phyloP scores from a whole-genome alignment of 2,113 vertebrate species.

The Peucedramus taeniatus region DNA sequence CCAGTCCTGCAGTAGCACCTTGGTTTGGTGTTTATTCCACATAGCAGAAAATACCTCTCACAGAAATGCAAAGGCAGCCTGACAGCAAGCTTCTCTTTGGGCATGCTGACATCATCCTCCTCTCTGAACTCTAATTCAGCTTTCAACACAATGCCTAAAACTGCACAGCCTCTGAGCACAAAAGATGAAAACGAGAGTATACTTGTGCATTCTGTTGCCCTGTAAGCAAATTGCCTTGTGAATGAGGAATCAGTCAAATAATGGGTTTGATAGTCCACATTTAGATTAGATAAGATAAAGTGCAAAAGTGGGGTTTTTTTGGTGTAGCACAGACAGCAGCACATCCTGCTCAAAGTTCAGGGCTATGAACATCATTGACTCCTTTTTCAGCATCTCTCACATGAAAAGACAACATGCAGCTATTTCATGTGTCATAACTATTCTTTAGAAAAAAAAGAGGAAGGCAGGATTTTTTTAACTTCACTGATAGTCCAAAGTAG shows the following conservation, averaged over 20 bases:
- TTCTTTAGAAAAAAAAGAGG: not conserved
- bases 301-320: not conserved
- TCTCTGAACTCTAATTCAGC: conserved; percentile 48
- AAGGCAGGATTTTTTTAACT: not conserved
- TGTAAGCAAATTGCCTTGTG: conserved; percentile 59
- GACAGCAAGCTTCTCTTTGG: conserved; percentile 6
- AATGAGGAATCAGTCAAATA: conserved; percentile 47
- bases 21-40: not conserved
- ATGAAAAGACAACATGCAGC: not conserved
- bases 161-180: not conserved
- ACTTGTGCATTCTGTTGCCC: conserved; percentile 42
- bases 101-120: conserved; percentile 48
- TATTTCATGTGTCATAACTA: not conserved
- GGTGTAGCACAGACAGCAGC: not conserved
- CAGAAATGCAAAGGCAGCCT: conserved; percentile 30
- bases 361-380: not conserved
- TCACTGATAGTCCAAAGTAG: not conserved
- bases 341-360: not conserved
- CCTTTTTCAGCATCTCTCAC: not conserved
- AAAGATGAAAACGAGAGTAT: conserved; percentile 30
- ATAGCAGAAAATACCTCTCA: conserved; percentile 16
- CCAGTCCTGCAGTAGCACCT: not conserved
- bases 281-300: conserved; percentile 25
- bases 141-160: conserved; percentile 51
- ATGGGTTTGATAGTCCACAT: conserved; percentile 4